These are phyloP conservation scores for Phenganax stokvisi DNA, from an alignment of 92 coral and sea anemone species.

Conservation along the genomic window DNA sequence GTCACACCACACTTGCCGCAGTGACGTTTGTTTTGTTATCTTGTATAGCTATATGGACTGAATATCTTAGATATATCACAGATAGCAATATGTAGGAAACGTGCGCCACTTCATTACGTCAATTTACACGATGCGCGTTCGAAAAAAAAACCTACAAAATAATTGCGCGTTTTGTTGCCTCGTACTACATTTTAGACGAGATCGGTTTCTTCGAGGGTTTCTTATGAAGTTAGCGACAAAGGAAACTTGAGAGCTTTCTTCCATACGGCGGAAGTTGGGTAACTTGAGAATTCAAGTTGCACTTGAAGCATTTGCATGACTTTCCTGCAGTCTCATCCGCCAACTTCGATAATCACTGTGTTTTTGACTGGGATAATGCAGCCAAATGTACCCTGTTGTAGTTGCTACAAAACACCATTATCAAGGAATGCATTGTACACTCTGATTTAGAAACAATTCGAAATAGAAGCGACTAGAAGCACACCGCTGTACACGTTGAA, in stretches of 20 bases:
- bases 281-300: neutral
- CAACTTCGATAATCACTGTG: slow-evolving; percentile 19
- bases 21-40: neutral
- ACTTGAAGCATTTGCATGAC: neutral
- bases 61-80: neutral
- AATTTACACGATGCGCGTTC: neutral
- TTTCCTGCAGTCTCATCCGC: slow-evolving; percentile 9
- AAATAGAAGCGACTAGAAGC: slow-evolving; percentile 10
- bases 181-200: neutral
- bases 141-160: neutral
- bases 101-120: neutral
- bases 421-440: slow-evolving; percentile 12
- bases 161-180: neutral
- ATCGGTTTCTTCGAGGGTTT: neutral
- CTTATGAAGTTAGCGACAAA: slow-evolving; percentile 1
- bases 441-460: neutral
- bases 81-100: slow-evolving; percentile 3
- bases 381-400: neutral
- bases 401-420: slow-evolving; percentile 7
- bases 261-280: neutral
- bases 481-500: slow-evolving; percentile 6
- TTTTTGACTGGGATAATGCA: slow-evolving; percentile 10
- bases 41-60: neutral
- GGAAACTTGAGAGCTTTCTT: slow-evolving; percentile 2
- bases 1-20: slow-evolving; percentile 8